Base-by-base conservation (phyloP, 37 sponge, comb jelly and placozoan species). In the Halisarca cf. caerulea region DNA sequence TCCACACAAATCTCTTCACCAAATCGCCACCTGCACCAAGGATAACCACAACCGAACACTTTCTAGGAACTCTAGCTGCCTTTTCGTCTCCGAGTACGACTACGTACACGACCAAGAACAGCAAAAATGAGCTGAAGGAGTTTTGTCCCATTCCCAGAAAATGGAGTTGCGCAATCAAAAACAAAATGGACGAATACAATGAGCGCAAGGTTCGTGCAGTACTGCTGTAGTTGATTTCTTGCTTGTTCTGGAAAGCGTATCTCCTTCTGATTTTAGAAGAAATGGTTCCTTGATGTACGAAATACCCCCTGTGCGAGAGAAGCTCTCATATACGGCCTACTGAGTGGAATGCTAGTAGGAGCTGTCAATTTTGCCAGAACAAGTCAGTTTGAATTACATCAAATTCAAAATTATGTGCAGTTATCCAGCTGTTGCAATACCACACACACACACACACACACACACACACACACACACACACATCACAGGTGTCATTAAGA, bases 301-400 rank as follows among this genome's bases (percentile, higher is more conserved):
- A 83, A 81, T 57, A 91, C 92, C 18, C 95, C 95, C 3, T 95
- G 95, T 89, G 95, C 95, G 23, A 69, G 92, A 15, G 66, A 66
- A 28, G 75, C 89, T n/a, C 90, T 95, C n/a, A 78, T 95, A 23
- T 43, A 84, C 53, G 95, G 95, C 3, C 89, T 95, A 58, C 36
- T 81, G 3, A 81, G 86, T 43, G 92, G 95, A 2, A n/a, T 75
- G 4, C 41, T 33, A 0, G 44, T 83, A 20, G 95, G 92, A 73
- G 37, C 82, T 24, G 85, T 75, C 23, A 89, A 92, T 78, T 95
- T 89, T 47, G 45, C 68, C 32, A 89, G 66, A 40, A 75, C 88
- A 66, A 89, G 93, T 89, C 59, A 53, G 86, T 20, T 30, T 23
- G n/a, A 62, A 23, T 30, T 6, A 28, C 5, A 28, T 62, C 15